These are phyloP conservation scores for Aleadryas rufinucha DNA, from an alignment of 2,113 vertebrate genomes.

Conservation along the genomic window DNA sequence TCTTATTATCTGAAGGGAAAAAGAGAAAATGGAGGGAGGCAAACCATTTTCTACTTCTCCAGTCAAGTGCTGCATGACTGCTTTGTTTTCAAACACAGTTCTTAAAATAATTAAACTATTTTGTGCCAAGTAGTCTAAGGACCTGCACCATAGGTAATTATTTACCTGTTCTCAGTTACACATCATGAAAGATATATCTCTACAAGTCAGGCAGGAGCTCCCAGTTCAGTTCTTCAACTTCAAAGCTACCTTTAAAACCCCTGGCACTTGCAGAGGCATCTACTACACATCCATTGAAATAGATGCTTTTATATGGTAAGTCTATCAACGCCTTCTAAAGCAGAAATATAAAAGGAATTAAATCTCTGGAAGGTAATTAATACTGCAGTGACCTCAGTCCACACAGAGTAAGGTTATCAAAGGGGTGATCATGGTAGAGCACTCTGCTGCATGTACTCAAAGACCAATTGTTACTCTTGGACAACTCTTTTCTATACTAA, in stretches of 20 bases:
- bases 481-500: background rate
- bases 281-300: background rate
- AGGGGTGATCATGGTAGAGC: background rate
- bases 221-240: conserved; percentile 26
- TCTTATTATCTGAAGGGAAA: background rate
- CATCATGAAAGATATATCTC: conserved; percentile 16
- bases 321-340: background rate
- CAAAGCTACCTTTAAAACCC: conserved; percentile 23
- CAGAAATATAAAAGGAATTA: conserved; percentile 18
- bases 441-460: background rate
- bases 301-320: background rate
- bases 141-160: background rate
- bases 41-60: background rate
- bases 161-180: conserved; percentile 34
- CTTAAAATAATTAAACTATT: conserved; percentile 15
- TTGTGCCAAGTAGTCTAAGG: background rate
- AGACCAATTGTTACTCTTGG: conserved; percentile 10
- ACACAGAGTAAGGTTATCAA: background rate
- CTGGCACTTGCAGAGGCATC: conserved; percentile 3
- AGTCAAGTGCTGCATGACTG: background rate
- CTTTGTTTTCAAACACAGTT: conserved; percentile 34
- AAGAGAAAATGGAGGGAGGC: background rate
- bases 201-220: conserved; percentile 26
- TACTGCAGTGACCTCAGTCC: background rate
- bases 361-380: conserved; percentile 38